Evolutionary conservation across 2,888 invertebrate species (phyloP), one percentile per base, ranked within the genome.

Genomic region (Cataglyphis livida): DNA sequence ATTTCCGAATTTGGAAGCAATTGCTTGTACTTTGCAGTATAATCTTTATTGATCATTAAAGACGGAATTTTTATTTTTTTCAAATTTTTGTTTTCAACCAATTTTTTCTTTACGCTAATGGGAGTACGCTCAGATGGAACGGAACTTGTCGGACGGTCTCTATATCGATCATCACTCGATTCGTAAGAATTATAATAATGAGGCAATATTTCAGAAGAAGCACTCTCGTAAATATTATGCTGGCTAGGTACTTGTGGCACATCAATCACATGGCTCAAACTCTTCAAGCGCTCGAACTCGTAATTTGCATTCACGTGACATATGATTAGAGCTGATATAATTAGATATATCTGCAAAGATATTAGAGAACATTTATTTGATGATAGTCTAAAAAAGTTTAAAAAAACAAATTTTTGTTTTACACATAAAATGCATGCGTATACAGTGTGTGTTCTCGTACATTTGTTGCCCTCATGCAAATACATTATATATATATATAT

Each of bases 11-110:
- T 90, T 12, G 88, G 78, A 10, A 88, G 73, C 5, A 88, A 54
- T 15, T 90, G 83, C 35, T 89, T 91, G 54, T 89, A 85, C 1
- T 88, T 89, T 0, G 83, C 48, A n/a, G 48, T 7, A n/a, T 44
- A 44, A 44, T 51, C 48, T 7, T 51, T 51, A 7, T n/a, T 51
- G 48, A 1, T 51, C n/a, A 7, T n/a, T 51, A 51, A n/a, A 51
- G n/a, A n/a, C 81, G 0, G 87, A 76, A 18, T 90, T 90, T 10
- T 86, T 81, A 6, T 87, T 89, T 93, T 93, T 73, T 92, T 93
- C 38, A 85, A 90, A 38, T 70, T 70, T 66, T 93, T 93, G 62
- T 83, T 87, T 87, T 88, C 92, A 83, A 5, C 86, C 0, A 92
- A 91, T 0, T 91, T 64, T 18, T 84, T 89, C 70, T 93, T 93